Evolutionary conservation across 2,113 vertebrate genomes (phyloP).

Genomic region (Pholis gunnellus): DNA sequence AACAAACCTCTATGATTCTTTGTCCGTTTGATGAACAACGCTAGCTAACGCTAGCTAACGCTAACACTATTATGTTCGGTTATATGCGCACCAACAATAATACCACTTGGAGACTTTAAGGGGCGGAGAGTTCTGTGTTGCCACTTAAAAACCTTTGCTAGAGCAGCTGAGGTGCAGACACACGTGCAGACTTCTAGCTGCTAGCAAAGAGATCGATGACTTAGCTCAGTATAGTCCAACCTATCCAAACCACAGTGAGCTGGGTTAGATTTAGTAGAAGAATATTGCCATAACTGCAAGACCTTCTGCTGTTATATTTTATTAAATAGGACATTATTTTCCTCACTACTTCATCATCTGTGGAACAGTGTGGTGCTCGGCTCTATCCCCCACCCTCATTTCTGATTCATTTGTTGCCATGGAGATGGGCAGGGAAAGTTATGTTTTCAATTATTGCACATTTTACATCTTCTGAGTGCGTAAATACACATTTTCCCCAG

Average conservation of each 20-base stretch:
- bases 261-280: neutral
- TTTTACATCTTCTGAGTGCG: neutral
- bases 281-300: neutral
- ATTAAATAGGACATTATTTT: neutral
- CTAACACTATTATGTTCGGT: too few species aligned
- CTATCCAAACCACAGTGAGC: neutral
- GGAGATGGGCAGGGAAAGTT: neutral
- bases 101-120: too few species aligned
- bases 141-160: too few species aligned
- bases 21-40: too few species aligned
- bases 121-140: too few species aligned
- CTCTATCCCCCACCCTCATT: neutral
- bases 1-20: too few species aligned
- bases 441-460: neutral
- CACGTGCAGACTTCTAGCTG: neutral
- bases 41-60: too few species aligned
- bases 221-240: neutral
- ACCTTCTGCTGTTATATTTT: neutral
- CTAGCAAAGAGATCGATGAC: neutral
- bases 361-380: too few species aligned
- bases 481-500: neutral
- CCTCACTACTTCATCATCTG: neutral
- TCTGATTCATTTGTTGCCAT: neutral
- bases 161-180: too few species aligned
- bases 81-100: too few species aligned